Conservation (phyloP, 2,888 invertebrate species). For the Acanthoscelides obtectus region DNA sequence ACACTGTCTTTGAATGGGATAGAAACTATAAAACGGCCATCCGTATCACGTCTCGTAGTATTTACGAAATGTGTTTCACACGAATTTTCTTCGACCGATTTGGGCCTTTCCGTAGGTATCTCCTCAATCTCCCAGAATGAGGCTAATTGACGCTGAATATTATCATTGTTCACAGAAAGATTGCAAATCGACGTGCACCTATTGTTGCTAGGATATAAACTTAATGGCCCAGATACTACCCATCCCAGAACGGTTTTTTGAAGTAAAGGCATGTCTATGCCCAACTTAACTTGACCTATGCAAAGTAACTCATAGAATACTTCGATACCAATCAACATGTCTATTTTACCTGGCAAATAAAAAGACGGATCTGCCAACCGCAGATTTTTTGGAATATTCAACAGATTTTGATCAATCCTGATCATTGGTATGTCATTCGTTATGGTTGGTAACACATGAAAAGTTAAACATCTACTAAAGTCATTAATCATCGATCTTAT, state of each 20-base stretch:
- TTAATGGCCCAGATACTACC: slow-evolving; percentile 7
- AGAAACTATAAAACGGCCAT: too few species aligned
- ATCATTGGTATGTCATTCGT: too few species aligned
- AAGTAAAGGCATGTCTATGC: neutral
- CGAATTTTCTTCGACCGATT: slow-evolving; percentile 2
- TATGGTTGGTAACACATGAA: too few species aligned
- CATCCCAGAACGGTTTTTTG: slow-evolving; percentile 9
- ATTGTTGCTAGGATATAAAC: neutral
- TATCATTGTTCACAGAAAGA: neutral
- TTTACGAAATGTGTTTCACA: slow-evolving; percentile 8
- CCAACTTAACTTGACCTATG: slow-evolving; percentile 1
- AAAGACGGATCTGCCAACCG: neutral
- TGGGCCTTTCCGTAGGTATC: neutral
- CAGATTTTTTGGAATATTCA: too few species aligned
- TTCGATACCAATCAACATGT: too few species aligned
- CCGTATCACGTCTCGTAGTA: too few species aligned
- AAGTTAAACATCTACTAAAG: too few species aligned
- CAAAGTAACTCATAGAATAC: neutral
- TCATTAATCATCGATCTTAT: too few species aligned
- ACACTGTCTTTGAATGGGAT: too few species aligned
- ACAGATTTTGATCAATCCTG: too few species aligned
- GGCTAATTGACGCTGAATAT: slow-evolving; percentile 3
- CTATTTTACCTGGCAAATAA: too few species aligned
- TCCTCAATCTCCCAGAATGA: slow-evolving; percentile 13
- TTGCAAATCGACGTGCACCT: neutral